phyloP scores from a whole-genome alignment of 2,797 vertebrate genomes.

The Lateolabrax maculatus region DNA sequence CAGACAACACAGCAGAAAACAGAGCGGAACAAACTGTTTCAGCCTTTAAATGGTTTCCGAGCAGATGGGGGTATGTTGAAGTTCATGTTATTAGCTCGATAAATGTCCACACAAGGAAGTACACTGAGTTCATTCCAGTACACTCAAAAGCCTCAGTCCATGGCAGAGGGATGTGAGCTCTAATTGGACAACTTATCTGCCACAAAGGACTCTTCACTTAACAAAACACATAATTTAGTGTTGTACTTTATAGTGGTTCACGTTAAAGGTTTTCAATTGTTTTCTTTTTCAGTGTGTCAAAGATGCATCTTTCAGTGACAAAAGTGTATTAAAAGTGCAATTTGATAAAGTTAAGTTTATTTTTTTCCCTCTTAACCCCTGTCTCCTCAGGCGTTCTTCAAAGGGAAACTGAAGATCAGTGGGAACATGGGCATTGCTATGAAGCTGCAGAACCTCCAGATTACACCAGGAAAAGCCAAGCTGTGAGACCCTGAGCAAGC shows the following conservation, averaged over 20 bases:
- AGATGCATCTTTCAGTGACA: not conserved
- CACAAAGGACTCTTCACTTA: not conserved
- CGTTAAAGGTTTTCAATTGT: not conserved
- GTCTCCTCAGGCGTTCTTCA: conserved; percentile 91
- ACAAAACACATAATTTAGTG: not conserved
- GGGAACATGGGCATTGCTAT: conserved; percentile 96
- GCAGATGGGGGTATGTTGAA: not conserved
- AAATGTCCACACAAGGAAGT: not conserved
- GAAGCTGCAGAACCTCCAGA: conserved; percentile 94
- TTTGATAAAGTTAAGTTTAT: not conserved
- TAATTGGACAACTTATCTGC: not conserved
- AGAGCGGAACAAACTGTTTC: not conserved
- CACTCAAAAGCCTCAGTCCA: not conserved
- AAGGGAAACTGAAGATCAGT: conserved; percentile 94
- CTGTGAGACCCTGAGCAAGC: conserved; percentile 82
- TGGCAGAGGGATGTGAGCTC: not conserved
- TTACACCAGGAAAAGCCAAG: conserved; percentile 91
- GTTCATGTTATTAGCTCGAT: not conserved
- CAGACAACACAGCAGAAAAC: not conserved
- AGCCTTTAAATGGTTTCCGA: not conserved
- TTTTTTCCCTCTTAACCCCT: not conserved
- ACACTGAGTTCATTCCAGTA: not conserved
- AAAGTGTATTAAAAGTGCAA: not conserved
- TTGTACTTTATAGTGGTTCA: not conserved
- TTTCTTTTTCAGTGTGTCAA: not conserved